Conservation (phyloP, 2,113 vertebrate genomes). For the Zosterops pallidus region DNA sequence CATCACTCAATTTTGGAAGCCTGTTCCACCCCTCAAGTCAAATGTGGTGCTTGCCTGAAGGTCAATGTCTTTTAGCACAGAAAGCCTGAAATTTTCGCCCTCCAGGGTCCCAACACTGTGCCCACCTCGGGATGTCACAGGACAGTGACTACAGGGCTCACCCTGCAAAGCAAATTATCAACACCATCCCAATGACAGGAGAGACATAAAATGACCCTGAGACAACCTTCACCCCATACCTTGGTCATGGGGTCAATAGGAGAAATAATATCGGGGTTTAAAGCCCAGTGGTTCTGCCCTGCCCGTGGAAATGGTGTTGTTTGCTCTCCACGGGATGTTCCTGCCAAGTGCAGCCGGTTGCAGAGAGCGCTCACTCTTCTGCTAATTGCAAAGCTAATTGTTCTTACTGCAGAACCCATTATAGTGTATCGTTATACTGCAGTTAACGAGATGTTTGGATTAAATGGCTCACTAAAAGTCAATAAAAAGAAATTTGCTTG, state of each 20-base stretch:
- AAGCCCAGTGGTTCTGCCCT: background rate
- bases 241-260: background rate
- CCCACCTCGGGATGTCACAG: accelerated
- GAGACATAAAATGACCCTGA: background rate
- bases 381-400: conserved; percentile 83
- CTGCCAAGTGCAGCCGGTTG: conserved; percentile 61
- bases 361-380: conserved; percentile 70
- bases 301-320: background rate
- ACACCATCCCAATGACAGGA: background rate
- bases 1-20: too few species aligned
- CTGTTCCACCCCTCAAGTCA: too few species aligned
- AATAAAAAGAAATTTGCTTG: conserved; percentile 82
- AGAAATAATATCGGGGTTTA: background rate
- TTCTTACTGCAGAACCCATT: conserved; percentile 81
- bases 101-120: too few species aligned
- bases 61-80: too few species aligned
- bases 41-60: too few species aligned
- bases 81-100: too few species aligned
- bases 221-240: background rate
- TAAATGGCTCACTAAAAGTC: conserved; percentile 82
- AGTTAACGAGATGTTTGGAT: conserved; percentile 82
- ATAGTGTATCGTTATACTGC: conserved; percentile 76
- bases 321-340: background rate
- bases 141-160: background rate
- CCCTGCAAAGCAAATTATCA: background rate